Percentiles rank a stretch among this genome's conserved stretches.
Evolutionary conservation across 1,140 invertebrate species (phyloP).

Genomic region (Marisa cornuarietis): DNA sequence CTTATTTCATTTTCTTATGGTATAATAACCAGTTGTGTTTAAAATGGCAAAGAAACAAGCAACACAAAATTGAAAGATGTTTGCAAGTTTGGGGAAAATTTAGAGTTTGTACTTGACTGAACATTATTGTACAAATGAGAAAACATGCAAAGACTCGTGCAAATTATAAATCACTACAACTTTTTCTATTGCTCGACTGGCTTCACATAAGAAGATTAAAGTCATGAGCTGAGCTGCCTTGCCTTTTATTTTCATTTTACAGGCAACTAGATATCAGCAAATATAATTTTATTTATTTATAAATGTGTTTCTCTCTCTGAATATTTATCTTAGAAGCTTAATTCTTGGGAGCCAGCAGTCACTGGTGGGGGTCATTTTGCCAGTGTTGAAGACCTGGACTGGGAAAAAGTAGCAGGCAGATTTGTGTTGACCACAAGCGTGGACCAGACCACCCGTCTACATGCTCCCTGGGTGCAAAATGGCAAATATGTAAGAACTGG

Average conservation of each 20-base stretch:
- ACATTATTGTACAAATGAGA: no score
- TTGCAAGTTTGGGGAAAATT: no score
- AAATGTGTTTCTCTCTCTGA: background rate
- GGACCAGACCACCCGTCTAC: constrained; percentile 92
- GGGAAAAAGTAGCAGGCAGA: constrained; percentile 79
- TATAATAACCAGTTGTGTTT: no score
- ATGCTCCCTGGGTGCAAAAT: constrained; percentile 79
- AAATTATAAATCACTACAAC: no score
- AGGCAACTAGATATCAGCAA: background rate
- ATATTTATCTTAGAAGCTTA: constrained; percentile 34
- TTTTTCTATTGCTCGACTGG: no score
- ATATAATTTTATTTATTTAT: background rate
- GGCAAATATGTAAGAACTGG: constrained; percentile 39
- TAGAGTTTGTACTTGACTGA: no score
- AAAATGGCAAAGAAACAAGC: no score
- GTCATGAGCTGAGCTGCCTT: background rate
- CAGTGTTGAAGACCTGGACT: constrained; percentile 83
- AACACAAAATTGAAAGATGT: no score
- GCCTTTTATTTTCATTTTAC: background rate
- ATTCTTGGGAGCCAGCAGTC: constrained; percentile 77
- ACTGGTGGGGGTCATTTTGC: constrained; percentile 87
- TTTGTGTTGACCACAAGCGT: constrained; percentile 78
- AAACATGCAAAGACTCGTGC: no score
- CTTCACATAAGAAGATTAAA: no score
- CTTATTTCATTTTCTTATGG: no score